Percentiles rank a stretch among this genome's conserved stretches.
These are phyloP conservation scores for Salmo trutta DNA, from an alignment of 2,797 vertebrate species.

Conservation along the genomic window DNA sequence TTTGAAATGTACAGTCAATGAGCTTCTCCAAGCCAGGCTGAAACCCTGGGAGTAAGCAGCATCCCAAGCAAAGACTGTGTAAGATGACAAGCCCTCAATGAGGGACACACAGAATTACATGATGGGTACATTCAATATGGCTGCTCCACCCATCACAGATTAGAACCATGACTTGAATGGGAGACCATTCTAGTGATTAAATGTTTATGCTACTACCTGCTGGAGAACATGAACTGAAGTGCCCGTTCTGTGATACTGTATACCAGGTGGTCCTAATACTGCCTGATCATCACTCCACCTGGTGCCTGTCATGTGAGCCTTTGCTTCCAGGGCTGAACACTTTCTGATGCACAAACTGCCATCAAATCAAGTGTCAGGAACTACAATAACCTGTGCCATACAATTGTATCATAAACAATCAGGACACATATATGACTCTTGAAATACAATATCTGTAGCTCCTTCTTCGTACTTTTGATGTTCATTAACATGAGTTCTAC, in stretches of 20 bases:
- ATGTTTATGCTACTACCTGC: background rate
- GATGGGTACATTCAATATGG: background rate
- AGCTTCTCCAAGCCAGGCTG: background rate
- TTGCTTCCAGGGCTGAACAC: background rate
- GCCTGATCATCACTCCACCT: background rate
- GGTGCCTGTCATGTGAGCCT: background rate
- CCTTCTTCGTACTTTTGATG: background rate
- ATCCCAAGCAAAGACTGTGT: background rate
- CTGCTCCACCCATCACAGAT: background rate
- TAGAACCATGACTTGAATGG: background rate
- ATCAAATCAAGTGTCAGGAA: background rate
- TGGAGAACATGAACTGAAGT: background rate
- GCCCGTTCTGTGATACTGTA: background rate
- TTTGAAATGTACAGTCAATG: background rate
- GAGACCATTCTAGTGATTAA: background rate
- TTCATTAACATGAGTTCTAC: background rate
- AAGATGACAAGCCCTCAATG: background rate
- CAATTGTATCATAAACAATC: conserved; percentile 8
- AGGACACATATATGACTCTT: background rate
- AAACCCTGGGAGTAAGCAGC: background rate
- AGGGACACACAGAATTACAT: background rate
- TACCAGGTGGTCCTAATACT: background rate
- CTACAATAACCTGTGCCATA: conserved; percentile 52
- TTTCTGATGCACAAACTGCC: background rate
- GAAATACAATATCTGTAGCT: background rate